Base-by-base conservation (phyloP, 30 jellyfish, hydroid and myxozoan species). In the Pelagia noctiluca region DNA sequence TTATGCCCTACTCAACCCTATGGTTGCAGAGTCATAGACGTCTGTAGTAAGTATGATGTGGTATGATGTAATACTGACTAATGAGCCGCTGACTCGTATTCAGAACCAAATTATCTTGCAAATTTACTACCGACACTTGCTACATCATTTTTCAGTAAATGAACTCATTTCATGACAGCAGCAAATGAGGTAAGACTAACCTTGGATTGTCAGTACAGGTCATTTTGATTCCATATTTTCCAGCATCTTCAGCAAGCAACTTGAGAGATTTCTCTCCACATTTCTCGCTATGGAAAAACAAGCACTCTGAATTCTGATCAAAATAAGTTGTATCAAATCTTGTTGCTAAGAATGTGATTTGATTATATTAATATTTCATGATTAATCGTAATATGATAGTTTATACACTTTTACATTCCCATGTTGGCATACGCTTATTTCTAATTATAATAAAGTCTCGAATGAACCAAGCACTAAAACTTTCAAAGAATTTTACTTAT, bases 261-360 rank as follows among this genome's bases (percentile, higher is more conserved):
- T 16, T 49, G 2, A 71, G 68, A 7, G 84, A 38, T 24, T 71
- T 36, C 23, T 71, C 61, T 0, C 84, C 84, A 71, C 84, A 71
- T 49, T 46, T 38, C 49, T 71, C 84, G 19, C 84, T 71, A 22
- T 18, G 19, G 23, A 5, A 19, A 35, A 11, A 24, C 30, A 22
- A 38, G 37, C 21, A 66, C 4, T 42, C 16, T 42, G 16, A 16
- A 42, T n/a, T n/a, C n/a, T n/a, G n/a, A n/a, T n/a, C n/a, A n/a
- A 42, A 8, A 5, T 42, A 42, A 42, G 16, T 42, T 5, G 8
- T 42, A 8, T 5, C 12, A 42, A 42, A 16, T 16, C 16, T 42
- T 42, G 16, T 8, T 5, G 57, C 57, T 5, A 42, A 16, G 16
- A 42, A 16, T 42, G 57, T 42, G 16, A 42, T 5, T 42, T 42